Evolutionary conservation across 1,140 invertebrate genomes (phyloP), one percentile per base, ranked within the genome.

Genomic region (Hypothenemus hampei): DNA sequence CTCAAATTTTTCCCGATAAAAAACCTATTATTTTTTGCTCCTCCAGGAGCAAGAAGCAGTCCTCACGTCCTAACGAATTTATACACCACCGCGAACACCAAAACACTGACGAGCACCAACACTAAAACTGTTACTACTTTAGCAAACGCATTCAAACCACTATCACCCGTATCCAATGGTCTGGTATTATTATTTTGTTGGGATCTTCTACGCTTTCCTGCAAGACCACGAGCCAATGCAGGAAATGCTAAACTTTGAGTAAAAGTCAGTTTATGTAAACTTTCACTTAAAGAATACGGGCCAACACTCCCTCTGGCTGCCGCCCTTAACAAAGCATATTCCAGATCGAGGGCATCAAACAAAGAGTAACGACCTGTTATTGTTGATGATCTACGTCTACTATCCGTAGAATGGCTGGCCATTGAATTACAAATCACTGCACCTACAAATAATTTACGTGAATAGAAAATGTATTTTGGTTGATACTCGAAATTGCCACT

Each of bases 31-130:
- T 58, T 44, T 48, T 52, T 59, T 52, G 65, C 61, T 49, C 65
- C 67, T 46, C 66, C 71, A 62, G 81, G 81, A 69, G 80, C 80
- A 78, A 85, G 74, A 70, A 85, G 78, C 77, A 82, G 83, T 35
- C 82, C 83, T 86, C 83, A 86, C 80, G 83, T 84, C 65, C 79
- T 75, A 61, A 84, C 82, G 63, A 85, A 85, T 65, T 86, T 87
- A 65, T 86, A 86, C 18, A 87, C 82, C 2, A 86, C 81, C 8
- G 83, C 79, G 66, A 86, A 85, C 43, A 86, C 83, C 64, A 87
- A 73, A 37, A 87, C 81, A 60, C 82, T 85, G 18, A 87, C 81
- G 7, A 86, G 69, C 56, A 86, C 80, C 15, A 86, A 69, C 1
- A 86, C 79, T 4, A 86, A 70, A 4, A 84, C 83, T 0, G 85